Base-by-base conservation (phyloP, 2,797 vertebrate genomes). In the Phataginus tricuspis region DNA sequence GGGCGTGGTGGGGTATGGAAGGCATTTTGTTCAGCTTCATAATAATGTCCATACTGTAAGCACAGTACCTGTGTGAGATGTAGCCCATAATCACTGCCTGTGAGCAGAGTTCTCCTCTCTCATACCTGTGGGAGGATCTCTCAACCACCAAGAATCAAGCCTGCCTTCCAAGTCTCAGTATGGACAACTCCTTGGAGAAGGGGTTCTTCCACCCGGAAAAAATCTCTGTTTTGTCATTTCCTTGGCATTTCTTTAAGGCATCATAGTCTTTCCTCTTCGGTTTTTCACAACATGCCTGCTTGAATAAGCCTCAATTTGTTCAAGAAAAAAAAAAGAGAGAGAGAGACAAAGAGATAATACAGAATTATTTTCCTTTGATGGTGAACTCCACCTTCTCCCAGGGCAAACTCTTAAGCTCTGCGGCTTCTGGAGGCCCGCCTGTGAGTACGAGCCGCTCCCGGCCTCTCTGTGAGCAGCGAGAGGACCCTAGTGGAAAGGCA, bases 401-500 rank as follows among this genome's bases (percentile, higher is more conserved):
- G 45, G 91, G n/a, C n/a, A n/a, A n/a, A n/a, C n/a, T n/a, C n/a
- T n/a, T n/a, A n/a, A n/a, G n/a, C n/a, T n/a, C 64, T 90, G 95
- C 85, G 96, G 96, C 78, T 97, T 94, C 71, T 94, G 0, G 4
- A 98, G 92, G 75, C 96, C 96, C 12, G 0, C 97, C 96, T 96
- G 90, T 64, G 84, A 86, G 92, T 97, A 79, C 78, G 29, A 97
- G 83, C 19, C 59, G 87, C 68, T 84, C 83, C 37, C 87, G 93
- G 64, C 51, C 53, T 18, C 97, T 97, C 95, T 83, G 83, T 95
- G 91, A 86, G 91, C 94, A 93, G 77, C 97, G 90, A 94, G 97
- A 98, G 97, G 95, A 98, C 98, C 97, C 98, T 98, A 98, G 98
- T 97, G 98, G 98, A 97, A 98, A 98, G 79, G 31, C 34, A 94